These are phyloP conservation scores for Petrocephalus schoutedeni DNA, from an alignment of 2,797 vertebrate genomes.

Conservation along the genomic window DNA sequence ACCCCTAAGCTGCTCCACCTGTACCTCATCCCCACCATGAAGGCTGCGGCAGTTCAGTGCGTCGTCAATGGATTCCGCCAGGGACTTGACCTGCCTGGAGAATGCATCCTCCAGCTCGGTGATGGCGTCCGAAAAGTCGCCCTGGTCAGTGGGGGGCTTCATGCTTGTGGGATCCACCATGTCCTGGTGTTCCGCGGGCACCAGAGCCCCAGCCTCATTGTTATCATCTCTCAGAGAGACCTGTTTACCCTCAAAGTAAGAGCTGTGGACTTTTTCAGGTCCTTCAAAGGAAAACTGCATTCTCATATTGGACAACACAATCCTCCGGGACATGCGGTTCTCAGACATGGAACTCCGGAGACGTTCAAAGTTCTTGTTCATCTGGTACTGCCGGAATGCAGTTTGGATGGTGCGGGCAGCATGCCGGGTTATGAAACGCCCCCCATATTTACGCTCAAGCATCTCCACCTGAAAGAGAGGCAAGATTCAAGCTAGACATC, in stretches of 20 bases:
- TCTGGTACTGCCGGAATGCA: slow-evolving; percentile 84
- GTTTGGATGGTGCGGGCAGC: slow-evolving; percentile 83
- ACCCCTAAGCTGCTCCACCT: slow-evolving; percentile 58
- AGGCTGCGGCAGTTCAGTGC: slow-evolving; percentile 91
- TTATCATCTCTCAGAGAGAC: slow-evolving; percentile 82
- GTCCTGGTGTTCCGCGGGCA: slow-evolving; percentile 71
- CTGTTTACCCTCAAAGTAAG: slow-evolving; percentile 88
- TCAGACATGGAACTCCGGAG: slow-evolving; percentile 84
- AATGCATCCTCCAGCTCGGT: slow-evolving; percentile 95
- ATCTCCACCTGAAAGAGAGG: slow-evolving; percentile 72
- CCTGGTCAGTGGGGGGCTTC: slow-evolving; percentile 67
- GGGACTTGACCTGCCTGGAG: slow-evolving; percentile 90
- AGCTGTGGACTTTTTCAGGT: slow-evolving; percentile 88
- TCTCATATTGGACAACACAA: slow-evolving; percentile 90
- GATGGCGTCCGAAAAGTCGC: slow-evolving; percentile 83
- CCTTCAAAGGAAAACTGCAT: slow-evolving; percentile 99
- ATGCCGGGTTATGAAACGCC: slow-evolving; percentile 80
- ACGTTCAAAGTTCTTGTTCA: slow-evolving; percentile 87
- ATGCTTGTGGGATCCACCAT: slow-evolving; percentile 65
- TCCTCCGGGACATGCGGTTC: slow-evolving; percentile 82
- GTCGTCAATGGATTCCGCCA: slow-evolving; percentile 92
- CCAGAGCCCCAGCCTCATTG: slow-evolving; percentile 66
- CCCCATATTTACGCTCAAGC: slow-evolving; percentile 85
- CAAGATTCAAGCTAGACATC: neutral
- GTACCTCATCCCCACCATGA: slow-evolving; percentile 75